Base-by-base conservation (phyloP, 1,140 invertebrate species). In the Drosophila pallidifrons region DNA sequence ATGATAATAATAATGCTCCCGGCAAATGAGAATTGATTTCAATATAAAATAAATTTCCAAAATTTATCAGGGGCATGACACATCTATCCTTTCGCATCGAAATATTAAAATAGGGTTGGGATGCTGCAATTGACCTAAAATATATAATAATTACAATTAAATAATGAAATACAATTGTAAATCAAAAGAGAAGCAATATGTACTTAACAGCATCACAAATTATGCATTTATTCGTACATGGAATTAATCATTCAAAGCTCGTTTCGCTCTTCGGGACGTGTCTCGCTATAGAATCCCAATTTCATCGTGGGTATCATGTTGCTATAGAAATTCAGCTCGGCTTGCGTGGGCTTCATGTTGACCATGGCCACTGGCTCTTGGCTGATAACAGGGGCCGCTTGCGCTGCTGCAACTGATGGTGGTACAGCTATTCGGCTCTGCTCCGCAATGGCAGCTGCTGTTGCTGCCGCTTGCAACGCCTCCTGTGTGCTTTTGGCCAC, bases 281-380 rank as follows among this genome's bases (percentile, higher is more conserved):
- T 92, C 43, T 92, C 91, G 57, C 86, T 92, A 25, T 92, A 92
- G 52, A 92, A 92, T 0, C 91, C 91, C 45, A 92, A 43, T 76
- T 91, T 91, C 91, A 92, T 92, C 0, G 91, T 91, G 3, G 90
- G 90, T 16, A 91, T 83, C 90, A 91, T 82, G 54, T 91, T 90
- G 63, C 90, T 91, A 41, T 91, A 92, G 60, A 92, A 92, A 1
- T 75, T 77, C 10, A 91, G 60, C 11, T 92, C 90, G 0, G 90
- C 75, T 1, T 82, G 75, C n/a, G 89, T 75, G 5, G 90, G 82
- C n/a, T 75, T 72, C n/a, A 74, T 13, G 3, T 41, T 63, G 13
- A 47, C 46, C 57, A 74, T 15, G 13, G 28, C 41, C 1, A 43
- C 13, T 1, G 54, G 63, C 32, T 79, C 35, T 10, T 38, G 35